Conservation (phyloP, 2,888 invertebrate genomes). For the Dinocampus coccinellae region DNA sequence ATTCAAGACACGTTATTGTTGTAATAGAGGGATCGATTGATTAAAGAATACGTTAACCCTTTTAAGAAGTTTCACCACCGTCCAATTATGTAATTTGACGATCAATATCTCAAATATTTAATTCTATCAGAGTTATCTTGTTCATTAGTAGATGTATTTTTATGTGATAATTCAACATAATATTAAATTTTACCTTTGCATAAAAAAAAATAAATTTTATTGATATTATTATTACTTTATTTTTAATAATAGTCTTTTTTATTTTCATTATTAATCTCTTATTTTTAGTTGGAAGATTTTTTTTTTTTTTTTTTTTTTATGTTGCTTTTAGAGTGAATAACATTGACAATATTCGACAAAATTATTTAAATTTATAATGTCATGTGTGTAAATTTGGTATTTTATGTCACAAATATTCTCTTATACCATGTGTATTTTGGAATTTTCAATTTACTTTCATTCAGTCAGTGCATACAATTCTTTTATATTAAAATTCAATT, state of each 20-base stretch:
- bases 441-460: conserved; percentile 1
- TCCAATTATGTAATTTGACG: not conserved
- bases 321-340: too few relatives aligned
- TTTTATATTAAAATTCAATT: not conserved
- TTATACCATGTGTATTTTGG: not conserved
- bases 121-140: not conserved
- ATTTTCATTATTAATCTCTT: too few relatives aligned
- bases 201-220: too few relatives aligned
- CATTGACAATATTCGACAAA: too few relatives aligned
- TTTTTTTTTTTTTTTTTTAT: too few relatives aligned
- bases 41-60: conserved; percentile 1
- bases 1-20: conserved; percentile 3
- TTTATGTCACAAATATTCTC: not conserved
- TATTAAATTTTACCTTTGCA: too few relatives aligned
- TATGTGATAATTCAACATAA: not conserved
- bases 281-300: too few relatives aligned
- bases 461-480: not conserved
- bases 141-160: not conserved
- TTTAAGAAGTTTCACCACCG: not conserved
- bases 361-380: too few relatives aligned
- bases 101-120: conserved; percentile 5
- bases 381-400: not conserved
- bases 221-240: too few relatives aligned
- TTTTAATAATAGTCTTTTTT: too few relatives aligned
- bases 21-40: not conserved